Conservation (phyloP, 2,113 vertebrate species). For the Brevimyrus niger region DNA sequence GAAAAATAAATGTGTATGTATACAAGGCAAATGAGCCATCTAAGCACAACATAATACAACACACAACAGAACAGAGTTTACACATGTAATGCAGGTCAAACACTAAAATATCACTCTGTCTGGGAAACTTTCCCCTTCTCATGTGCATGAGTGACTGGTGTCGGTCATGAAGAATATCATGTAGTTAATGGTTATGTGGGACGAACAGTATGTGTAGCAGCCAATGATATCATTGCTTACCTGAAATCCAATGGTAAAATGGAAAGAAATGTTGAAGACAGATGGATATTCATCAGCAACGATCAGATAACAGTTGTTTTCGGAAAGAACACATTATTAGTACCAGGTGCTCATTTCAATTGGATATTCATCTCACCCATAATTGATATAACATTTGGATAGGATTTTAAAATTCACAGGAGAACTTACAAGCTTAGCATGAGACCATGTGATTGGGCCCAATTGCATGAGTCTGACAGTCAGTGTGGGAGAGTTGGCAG, state of each 20-base stretch:
- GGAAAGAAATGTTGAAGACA: neutral
- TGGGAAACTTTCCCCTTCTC: no score
- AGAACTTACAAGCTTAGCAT: neutral
- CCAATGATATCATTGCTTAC: neutral
- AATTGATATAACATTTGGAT: neutral
- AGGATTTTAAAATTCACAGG: neutral
- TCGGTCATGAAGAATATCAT: no score
- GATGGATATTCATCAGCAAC: neutral
- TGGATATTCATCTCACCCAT: neutral
- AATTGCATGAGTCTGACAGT: neutral
- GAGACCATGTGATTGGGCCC: neutral
- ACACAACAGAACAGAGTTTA: no score
- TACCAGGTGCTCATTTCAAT: neutral
- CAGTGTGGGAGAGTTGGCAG: neutral
- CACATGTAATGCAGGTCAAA: no score
- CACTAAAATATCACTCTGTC: no score
- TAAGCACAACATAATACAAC: no score
- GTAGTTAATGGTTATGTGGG: neutral
- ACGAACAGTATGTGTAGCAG: neutral
- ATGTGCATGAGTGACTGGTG: no score
- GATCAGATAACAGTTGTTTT: neutral
- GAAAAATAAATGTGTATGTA: no score
- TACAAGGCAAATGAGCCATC: no score
- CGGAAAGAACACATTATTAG: neutral
- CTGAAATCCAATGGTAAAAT: neutral